Evolutionary conservation across 2,797 vertebrate species (phyloP).

Genomic region (Syngnathus rostellatus): DNA sequence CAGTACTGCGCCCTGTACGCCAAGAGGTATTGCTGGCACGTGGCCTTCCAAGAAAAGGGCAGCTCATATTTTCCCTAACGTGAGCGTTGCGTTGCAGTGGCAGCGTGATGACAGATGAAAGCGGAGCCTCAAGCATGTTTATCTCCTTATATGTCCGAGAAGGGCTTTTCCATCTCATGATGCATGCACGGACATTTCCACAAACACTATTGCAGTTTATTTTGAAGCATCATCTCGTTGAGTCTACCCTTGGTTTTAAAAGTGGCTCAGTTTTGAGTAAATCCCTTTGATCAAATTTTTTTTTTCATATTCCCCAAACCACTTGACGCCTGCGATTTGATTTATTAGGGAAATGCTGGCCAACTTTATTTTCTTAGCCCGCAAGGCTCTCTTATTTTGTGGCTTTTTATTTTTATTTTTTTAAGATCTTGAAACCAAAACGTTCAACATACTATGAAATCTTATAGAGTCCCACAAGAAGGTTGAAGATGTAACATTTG

Average conservation of each 20-base stretch:
- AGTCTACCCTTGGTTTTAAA: no score
- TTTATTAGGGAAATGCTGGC: background rate
- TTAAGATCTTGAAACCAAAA: no score
- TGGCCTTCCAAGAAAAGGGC: slow-evolving; percentile 13
- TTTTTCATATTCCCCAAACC: background rate
- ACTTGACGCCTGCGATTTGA: background rate
- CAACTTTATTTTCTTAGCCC: no score
- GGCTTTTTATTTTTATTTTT: no score
- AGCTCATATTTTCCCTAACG: slow-evolving; percentile 22
- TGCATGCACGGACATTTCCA: slow-evolving; percentile 34
- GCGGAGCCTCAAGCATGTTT: slow-evolving; percentile 21
- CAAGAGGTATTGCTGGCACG: slow-evolving; percentile 7
- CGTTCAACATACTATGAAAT: no score
- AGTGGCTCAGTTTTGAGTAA: no score
- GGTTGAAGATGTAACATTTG: no score
- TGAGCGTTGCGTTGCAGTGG: slow-evolving; percentile 26
- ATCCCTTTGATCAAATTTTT: no score
- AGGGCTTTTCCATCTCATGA: slow-evolving; percentile 32
- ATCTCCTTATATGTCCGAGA: slow-evolving; percentile 67
- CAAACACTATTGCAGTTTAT: slow-evolving; percentile 17
- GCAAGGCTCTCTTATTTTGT: no score
- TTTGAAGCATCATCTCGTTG: slow-evolving; percentile 39
- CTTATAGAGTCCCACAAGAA: no score
- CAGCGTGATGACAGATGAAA: slow-evolving; percentile 27
- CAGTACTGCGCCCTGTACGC: background rate